Evolutionary conservation across 2,888 invertebrate species (phyloP).

Genomic region (Anoplius nigerrimus): DNA sequence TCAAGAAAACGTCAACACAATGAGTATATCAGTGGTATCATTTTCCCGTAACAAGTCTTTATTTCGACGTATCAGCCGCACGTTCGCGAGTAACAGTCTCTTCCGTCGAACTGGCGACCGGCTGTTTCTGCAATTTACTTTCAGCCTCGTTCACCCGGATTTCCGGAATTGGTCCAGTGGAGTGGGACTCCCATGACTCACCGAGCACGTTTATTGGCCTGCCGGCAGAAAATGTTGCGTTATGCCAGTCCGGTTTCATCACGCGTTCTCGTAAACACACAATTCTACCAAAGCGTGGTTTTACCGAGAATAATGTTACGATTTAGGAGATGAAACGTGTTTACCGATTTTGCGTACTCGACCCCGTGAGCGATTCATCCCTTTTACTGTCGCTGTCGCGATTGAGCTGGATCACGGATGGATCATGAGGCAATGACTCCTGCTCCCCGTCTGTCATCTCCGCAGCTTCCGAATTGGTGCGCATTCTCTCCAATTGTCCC

Average conservation of each 20-base stretch:
- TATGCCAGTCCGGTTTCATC: neutral
- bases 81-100: neutral
- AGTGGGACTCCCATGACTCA: conserved; percentile 51
- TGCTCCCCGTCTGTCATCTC: conserved; percentile 62
- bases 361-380: conserved; percentile 26
- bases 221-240: neutral
- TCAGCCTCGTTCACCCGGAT: conserved; percentile 53
- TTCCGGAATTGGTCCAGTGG: conserved; percentile 44
- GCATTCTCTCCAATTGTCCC: conserved; percentile 44
- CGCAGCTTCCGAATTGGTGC: conserved; percentile 61
- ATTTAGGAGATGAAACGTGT: too few species aligned
- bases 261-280: too few species aligned
- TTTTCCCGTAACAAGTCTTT: neutral
- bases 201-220: conserved; percentile 17
- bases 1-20: neutral
- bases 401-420: conserved; percentile 9
- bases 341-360: neutral
- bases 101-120: conserved; percentile 8
- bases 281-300: too few species aligned
- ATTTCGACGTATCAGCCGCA: conserved; percentile 5
- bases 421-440: conserved; percentile 58
- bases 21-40: neutral
- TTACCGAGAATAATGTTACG: too few species aligned
- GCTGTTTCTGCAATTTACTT: neutral
- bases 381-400: neutral